Evolutionary conservation across 2,113 vertebrate species (phyloP).

Genomic region (Mirza zaza): DNA sequence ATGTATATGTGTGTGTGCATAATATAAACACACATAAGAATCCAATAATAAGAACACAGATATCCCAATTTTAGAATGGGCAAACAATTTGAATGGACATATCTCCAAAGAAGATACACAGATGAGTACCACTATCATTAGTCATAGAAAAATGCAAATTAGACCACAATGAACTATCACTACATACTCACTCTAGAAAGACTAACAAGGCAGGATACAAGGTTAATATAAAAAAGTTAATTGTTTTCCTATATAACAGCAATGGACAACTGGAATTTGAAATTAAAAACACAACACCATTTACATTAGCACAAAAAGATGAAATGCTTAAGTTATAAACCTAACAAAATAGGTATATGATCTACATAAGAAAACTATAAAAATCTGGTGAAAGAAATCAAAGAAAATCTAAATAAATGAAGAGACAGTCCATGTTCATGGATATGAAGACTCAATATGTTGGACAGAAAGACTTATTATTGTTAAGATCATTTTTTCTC

Average conservation of each 20-base stretch:
- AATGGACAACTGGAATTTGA: constrained; percentile 23
- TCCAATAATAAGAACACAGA: not conserved
- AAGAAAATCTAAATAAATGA: not conserved
- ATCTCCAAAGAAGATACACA: constrained; percentile 37
- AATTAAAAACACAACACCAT: not conserved
- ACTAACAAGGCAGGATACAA: not conserved
- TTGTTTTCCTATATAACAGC: not conserved
- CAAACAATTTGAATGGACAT: not conserved
- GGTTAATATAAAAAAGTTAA: not conserved
- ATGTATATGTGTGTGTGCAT: not conserved
- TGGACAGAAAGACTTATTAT: not conserved
- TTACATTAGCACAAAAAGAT: not conserved
- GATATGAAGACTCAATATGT: not conserved
- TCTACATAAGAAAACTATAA: not conserved
- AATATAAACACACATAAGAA: not conserved
- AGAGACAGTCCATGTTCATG: not conserved
- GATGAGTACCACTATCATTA: not conserved
- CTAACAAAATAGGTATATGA: not conserved
- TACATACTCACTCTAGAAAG: not conserved
- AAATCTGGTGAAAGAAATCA: not conserved
- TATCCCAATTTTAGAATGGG: not conserved
- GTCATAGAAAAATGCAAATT: constrained; percentile 7
- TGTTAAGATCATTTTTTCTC: not conserved
- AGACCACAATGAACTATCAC: not conserved
- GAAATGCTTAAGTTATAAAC: not conserved